phyloP scores from a whole-genome alignment of 2,113 vertebrate genomes.

The Aleadryas rufinucha region DNA sequence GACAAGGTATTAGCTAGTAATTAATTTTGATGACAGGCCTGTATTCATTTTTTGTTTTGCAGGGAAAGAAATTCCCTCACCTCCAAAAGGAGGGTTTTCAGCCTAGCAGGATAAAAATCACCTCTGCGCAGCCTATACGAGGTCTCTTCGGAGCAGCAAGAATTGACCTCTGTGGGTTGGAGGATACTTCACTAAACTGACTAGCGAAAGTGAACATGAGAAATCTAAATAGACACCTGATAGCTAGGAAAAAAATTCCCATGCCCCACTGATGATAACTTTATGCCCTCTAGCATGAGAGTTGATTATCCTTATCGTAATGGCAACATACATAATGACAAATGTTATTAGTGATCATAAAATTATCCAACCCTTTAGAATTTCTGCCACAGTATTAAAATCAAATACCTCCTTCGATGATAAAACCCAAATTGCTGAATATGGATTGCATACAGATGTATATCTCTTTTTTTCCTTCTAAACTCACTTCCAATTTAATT shows the following conservation, averaged over 20 bases:
- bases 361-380: slow-evolving; percentile 35
- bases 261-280: neutral
- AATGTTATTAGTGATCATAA: slow-evolving; percentile 34
- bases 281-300: neutral
- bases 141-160: neutral
- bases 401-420: neutral
- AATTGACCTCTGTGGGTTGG: neutral
- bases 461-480: neutral
- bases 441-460: neutral
- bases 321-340: neutral
- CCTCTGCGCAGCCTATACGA: neutral
- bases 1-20: neutral
- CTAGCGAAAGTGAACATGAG: neutral
- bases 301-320: slow-evolving; percentile 46
- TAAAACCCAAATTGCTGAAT: slow-evolving; percentile 6
- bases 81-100: neutral
- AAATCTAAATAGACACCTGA: neutral
- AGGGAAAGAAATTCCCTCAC: neutral
- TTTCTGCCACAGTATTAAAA: slow-evolving; percentile 30
- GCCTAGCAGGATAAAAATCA: neutral
- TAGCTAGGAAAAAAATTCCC: neutral
- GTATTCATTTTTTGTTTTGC: neutral
- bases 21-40: neutral
- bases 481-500: slow-evolving; percentile 2
- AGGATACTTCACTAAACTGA: neutral